Conservation (phyloP, 2,113 vertebrate genomes). For the Oophaga pumilio region DNA sequence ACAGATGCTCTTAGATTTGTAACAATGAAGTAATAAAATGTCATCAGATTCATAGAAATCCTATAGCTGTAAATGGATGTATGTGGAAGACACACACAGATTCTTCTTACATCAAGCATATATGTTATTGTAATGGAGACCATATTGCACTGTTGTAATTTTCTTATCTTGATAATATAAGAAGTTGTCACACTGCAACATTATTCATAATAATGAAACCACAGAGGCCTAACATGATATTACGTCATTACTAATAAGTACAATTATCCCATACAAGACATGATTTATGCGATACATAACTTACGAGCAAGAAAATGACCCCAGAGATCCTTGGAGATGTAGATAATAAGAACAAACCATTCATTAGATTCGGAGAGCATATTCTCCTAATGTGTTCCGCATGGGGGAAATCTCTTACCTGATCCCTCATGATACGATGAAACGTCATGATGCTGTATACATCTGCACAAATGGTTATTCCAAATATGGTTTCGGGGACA, state of each 20-base stretch:
- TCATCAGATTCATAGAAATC: not conserved
- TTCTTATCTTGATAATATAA: constrained; percentile 25
- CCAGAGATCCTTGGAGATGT: not conserved
- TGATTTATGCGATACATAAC: constrained; percentile 22
- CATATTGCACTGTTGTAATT: constrained; percentile 11
- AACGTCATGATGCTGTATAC: constrained; percentile 77
- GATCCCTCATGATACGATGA: constrained; percentile 70
- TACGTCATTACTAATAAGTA: constrained; percentile 27
- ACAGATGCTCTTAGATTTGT: not conserved
- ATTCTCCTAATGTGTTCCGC: constrained; percentile 11
- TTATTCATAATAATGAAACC: constrained; percentile 20
- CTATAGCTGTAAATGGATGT: not conserved
- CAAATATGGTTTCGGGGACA: constrained; percentile 86
- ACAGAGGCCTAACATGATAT: not conserved
- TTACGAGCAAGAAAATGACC: not conserved
- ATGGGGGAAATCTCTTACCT: constrained; percentile 73
- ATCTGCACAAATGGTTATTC: constrained; percentile 85
- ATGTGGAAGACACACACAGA: not conserved
- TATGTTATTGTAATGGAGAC: constrained; percentile 4
- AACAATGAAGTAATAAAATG: not conserved
- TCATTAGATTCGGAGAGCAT: not conserved
- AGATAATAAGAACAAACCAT: constrained; percentile 21
- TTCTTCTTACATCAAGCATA: not conserved
- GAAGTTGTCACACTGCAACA: constrained; percentile 18
- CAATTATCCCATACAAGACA: constrained; percentile 5